These are phyloP conservation scores for Belgica antarctica DNA, from an alignment of 2,888 invertebrate species.

Conservation along the genomic window DNA sequence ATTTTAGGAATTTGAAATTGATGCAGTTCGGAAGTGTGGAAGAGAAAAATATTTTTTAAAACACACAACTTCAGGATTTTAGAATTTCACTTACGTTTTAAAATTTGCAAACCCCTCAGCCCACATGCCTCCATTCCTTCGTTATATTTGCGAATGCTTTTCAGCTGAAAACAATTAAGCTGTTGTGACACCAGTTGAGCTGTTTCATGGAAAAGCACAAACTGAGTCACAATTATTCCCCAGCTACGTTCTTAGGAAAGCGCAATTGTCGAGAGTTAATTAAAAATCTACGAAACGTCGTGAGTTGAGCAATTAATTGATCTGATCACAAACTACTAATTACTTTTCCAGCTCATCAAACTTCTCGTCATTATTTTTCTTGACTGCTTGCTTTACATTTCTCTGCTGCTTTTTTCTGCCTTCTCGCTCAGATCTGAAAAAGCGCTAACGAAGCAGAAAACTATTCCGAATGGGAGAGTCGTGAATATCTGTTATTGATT, in stretches of 20 bases:
- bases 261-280: slow-evolving; percentile 11
- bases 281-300: slow-evolving; percentile 24
- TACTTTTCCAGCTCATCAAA: slow-evolving; percentile 42
- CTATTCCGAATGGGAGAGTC: slow-evolving; percentile 41
- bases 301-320: slow-evolving; percentile 39
- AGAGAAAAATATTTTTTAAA: no score
- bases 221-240: slow-evolving; percentile 12
- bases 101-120: no score
- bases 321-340: slow-evolving; percentile 39
- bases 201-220: slow-evolving; percentile 20
- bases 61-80: no score
- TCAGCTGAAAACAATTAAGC: slow-evolving; percentile 38
- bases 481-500: slow-evolving; percentile 40
- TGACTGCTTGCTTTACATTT: background rate
- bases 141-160: no score
- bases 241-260: background rate
- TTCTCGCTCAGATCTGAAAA: background rate
- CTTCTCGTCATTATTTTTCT: slow-evolving; percentile 34
- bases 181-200: slow-evolving; percentile 37
- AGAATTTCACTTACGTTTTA: no score
- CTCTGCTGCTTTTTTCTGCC: background rate
- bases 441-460: slow-evolving; percentile 7
- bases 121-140: no score
- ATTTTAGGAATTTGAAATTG: no score
- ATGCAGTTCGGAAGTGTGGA: no score